A percentile compares a stretch with the other conserved stretches of the same genome.
phyloP scores from a whole-genome alignment of 1,140 invertebrate species.

The Apis cerana region DNA sequence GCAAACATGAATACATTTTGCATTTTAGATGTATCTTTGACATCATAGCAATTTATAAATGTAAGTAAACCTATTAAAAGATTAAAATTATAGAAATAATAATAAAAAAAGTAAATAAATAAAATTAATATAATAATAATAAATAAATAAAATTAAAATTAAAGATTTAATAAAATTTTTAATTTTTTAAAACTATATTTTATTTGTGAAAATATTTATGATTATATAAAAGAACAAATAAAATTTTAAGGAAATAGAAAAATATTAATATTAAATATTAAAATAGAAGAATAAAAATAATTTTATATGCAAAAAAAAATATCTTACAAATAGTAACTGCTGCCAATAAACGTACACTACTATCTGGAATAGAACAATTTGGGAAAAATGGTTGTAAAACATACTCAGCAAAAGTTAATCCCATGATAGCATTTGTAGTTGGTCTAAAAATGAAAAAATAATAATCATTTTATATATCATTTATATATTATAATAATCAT shows the following conservation, averaged over 20 bases:
- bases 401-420: conserved; percentile 97
- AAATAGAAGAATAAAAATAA: background rate
- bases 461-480: background rate
- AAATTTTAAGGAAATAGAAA: background rate
- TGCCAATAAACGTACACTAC: conserved; percentile 87
- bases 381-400: conserved; percentile 95
- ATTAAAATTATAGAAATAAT: background rate
- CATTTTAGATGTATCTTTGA: conserved; percentile 95
- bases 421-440: conserved; percentile 98
- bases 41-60: conserved; percentile 97
- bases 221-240: background rate
- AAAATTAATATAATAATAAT: background rate
- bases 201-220: too few species aligned
- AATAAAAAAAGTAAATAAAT: background rate
- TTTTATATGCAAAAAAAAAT: background rate
- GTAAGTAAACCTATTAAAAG: conserved; percentile 91
- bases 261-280: too few species aligned
- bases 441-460: conserved; percentile 80
- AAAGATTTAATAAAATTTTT: background rate
- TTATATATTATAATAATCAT: background rate
- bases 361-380: conserved; percentile 86
- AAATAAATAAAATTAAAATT: background rate
- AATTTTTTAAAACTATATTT: too few species aligned
- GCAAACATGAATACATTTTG: conserved; percentile 97
- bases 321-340: conserved; percentile 88